phyloP scores from a whole-genome alignment of 1,140 invertebrate species.

The Homalodisca vitripennis region DNA sequence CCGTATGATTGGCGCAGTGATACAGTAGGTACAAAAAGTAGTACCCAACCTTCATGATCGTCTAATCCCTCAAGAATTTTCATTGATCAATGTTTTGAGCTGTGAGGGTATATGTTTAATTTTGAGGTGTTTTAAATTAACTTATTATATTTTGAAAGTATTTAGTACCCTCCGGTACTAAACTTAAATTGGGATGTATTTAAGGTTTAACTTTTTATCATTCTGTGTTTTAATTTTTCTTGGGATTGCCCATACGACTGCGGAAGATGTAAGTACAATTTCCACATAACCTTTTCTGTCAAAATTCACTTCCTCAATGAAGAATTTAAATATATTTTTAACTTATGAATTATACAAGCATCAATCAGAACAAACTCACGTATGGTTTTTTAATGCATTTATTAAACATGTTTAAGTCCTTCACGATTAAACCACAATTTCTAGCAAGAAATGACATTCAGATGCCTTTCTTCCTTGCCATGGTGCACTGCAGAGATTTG shows the following conservation, averaged over 20 bases:
- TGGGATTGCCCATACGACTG: slow-evolving; percentile 22
- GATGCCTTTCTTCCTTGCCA: not conserved
- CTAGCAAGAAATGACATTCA: not conserved
- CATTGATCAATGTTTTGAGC: slow-evolving; percentile 32
- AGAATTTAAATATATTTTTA: too few species aligned
- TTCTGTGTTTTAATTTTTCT: slow-evolving; percentile 19
- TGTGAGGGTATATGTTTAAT: slow-evolving; percentile 20
- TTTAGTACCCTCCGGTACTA: slow-evolving; percentile 28
- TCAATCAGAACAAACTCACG: too few species aligned
- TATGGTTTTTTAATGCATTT: too few species aligned
- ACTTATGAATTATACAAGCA: too few species aligned
- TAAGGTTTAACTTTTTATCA: slow-evolving; percentile 26
- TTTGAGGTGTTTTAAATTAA: slow-evolving; percentile 28
- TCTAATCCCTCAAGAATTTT: slow-evolving; percentile 17
- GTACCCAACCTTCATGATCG: slow-evolving; percentile 4
- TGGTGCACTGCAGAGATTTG: slow-evolving; percentile 17
- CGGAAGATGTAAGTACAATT: slow-evolving; percentile 25
- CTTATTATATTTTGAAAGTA: slow-evolving; percentile 4
- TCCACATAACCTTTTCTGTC: slow-evolving; percentile 19
- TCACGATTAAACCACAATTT: not conserved
- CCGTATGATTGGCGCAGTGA: slow-evolving; percentile 21
- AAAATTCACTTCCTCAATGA: too few species aligned
- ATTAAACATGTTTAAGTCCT: not conserved
- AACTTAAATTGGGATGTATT: slow-evolving; percentile 22
- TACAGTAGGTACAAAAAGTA: slow-evolving; percentile 15